Conservation (phyloP, 2,113 vertebrate species). For the Egretta garzetta region DNA sequence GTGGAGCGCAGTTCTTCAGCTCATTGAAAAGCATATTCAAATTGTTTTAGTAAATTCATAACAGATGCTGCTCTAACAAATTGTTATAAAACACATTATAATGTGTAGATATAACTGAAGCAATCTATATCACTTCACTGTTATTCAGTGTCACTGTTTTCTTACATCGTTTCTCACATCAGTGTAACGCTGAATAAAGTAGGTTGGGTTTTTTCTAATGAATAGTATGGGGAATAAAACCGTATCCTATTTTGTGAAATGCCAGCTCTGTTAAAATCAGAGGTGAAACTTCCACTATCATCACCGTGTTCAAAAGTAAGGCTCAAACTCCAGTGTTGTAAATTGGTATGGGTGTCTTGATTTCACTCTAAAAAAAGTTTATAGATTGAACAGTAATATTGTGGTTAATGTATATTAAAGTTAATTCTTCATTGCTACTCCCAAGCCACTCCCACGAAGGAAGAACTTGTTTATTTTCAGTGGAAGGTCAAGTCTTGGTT, state of each 20-base stretch:
- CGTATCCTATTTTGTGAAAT: background rate
- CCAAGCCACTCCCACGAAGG: background rate
- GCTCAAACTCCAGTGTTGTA: background rate
- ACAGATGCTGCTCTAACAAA: slow-evolving; percentile 47
- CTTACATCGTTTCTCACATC: slow-evolving; percentile 20
- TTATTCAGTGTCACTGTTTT: slow-evolving; percentile 31
- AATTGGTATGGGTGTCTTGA: background rate
- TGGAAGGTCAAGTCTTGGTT: background rate
- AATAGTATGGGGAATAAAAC: background rate
- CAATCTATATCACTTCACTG: slow-evolving; percentile 41
- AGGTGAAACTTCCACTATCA: background rate
- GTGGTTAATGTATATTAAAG: background rate
- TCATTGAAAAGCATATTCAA: slow-evolving; percentile 34
- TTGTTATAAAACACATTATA: slow-evolving; percentile 41
- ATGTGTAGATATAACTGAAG: slow-evolving; percentile 31
- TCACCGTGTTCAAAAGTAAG: background rate
- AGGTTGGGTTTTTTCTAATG: background rate
- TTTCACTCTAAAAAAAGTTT: background rate
- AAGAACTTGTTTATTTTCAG: background rate
- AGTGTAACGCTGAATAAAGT: slow-evolving; percentile 15
- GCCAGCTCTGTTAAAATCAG: background rate
- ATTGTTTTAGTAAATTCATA: background rate
- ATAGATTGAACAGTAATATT: background rate
- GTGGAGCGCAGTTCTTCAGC: background rate
- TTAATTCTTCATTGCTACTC: background rate